These are phyloP conservation scores for Blennius ocellaris DNA, from an alignment of 2,113 vertebrate genomes.

Conservation along the genomic window DNA sequence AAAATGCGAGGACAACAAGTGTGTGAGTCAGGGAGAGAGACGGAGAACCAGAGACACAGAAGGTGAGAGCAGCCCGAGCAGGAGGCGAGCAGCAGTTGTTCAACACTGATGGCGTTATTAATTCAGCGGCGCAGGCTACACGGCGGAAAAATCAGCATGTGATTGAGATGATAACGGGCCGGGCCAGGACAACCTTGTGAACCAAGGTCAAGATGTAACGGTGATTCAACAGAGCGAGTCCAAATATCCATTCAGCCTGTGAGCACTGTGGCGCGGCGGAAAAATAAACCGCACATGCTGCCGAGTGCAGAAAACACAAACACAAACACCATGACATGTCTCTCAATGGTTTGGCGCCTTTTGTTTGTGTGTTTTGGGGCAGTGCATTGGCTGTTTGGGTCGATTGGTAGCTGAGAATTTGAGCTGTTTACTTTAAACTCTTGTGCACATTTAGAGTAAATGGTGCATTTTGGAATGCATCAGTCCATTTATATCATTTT, in stretches of 20 bases:
- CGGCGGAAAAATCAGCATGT: slow-evolving; percentile 52
- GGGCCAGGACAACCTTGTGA: slow-evolving; percentile 45
- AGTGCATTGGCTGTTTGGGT: too few species aligned
- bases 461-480: too few species aligned
- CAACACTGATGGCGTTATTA: slow-evolving; percentile 69
- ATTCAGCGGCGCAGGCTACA: slow-evolving; percentile 54
- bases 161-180: slow-evolving; percentile 46
- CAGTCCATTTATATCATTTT: too few species aligned
- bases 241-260: slow-evolving; percentile 32
- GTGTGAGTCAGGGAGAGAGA: background rate
- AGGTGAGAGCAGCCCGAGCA: slow-evolving; percentile 26
- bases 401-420: too few species aligned
- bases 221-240: slow-evolving; percentile 27
- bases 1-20: slow-evolving; percentile 4
- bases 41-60: slow-evolving; percentile 6
- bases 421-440: too few species aligned
- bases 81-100: slow-evolving; percentile 48
- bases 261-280: background rate
- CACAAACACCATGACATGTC: background rate
- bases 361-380: background rate
- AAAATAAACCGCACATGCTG: slow-evolving; percentile 22
- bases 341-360: background rate
- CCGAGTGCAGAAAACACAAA: background rate
- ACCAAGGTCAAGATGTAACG: slow-evolving; percentile 60
- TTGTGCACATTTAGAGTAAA: too few species aligned